Conservation (phyloP, 2,888 invertebrate species). For the Trichogramma evanescens region DNA sequence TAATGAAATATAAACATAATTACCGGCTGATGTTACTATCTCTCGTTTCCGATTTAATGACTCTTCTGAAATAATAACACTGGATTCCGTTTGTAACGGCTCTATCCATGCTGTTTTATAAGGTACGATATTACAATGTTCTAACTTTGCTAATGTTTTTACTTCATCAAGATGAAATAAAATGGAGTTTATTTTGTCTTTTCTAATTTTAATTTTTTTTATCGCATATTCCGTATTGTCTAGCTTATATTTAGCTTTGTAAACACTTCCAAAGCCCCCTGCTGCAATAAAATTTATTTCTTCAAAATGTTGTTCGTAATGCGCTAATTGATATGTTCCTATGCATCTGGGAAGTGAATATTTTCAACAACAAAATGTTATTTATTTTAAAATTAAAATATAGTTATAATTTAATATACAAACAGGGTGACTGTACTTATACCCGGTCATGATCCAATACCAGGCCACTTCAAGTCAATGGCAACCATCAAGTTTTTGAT, state of each 20-base stretch:
- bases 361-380: neutral
- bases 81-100: slow-evolving; percentile 34
- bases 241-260: slow-evolving; percentile 65
- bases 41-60: no score
- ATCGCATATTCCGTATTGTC: slow-evolving; percentile 75
- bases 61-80: no score
- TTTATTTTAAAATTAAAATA: neutral
- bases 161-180: slow-evolving; percentile 68
- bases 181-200: slow-evolving; percentile 58
- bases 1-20: no score
- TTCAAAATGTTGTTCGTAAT: slow-evolving; percentile 59
- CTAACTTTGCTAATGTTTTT: slow-evolving; percentile 69
- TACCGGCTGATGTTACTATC: no score
- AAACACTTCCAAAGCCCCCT: slow-evolving; percentile 74
- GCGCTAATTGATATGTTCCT: slow-evolving; percentile 56
- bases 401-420: neutral
- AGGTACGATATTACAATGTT: slow-evolving; percentile 73
- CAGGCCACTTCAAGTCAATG: no score
- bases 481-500: no score
- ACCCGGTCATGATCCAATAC: no score
- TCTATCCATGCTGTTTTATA: slow-evolving; percentile 82
- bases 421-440: no score
- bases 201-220: slow-evolving; percentile 66
- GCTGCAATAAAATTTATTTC: slow-evolving; percentile 64
- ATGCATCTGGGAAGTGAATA: slow-evolving; percentile 22